Percentiles rank a stretch among this genome's conserved stretches.
These are phyloP conservation scores for Drosophila parvula DNA, from an alignment of 1,140 invertebrate species.

Conservation along the genomic window DNA sequence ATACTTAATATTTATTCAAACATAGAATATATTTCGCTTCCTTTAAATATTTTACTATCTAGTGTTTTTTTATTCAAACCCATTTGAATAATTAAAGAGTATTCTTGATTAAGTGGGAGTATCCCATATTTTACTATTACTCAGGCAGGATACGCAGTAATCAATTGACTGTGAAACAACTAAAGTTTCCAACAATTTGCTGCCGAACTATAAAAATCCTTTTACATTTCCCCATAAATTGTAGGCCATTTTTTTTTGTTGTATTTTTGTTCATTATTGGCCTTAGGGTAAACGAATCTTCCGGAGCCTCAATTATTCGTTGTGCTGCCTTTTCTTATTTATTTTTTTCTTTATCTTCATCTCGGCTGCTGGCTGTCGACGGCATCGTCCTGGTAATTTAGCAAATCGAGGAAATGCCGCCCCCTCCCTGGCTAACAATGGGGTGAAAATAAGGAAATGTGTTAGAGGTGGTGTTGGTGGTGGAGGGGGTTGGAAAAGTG, in stretches of 20 bases:
- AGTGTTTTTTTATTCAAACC: neutral
- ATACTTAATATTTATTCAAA: no score
- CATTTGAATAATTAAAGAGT: neutral
- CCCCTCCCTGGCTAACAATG: constrained; percentile 23
- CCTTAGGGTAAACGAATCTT: constrained; percentile 23
- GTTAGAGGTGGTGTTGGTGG: neutral
- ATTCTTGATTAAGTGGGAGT: no score
- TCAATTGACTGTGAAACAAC: constrained; percentile 10
- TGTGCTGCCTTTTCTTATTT: constrained; percentile 10
- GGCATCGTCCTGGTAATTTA: constrained; percentile 44
- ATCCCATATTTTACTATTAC: neutral
- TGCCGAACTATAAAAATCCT: constrained; percentile 32
- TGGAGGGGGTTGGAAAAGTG: constrained; percentile 3
- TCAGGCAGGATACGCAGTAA: neutral
- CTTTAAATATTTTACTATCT: no score
- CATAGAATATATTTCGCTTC: no score
- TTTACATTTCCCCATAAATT: constrained; percentile 21
- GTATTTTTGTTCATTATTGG: neutral
- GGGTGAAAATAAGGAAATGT: neutral
- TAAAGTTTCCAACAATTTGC: constrained; percentile 19
- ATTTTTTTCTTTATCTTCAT: constrained; percentile 35
- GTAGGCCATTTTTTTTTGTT: neutral
- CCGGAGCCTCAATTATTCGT: constrained; percentile 28
- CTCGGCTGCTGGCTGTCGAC: constrained; percentile 26
- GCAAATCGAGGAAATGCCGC: constrained; percentile 35